Evolutionary conservation across 1,140 invertebrate species (phyloP), one percentile per base, ranked within the genome.

Genomic region (Bombus waltoni): DNA sequence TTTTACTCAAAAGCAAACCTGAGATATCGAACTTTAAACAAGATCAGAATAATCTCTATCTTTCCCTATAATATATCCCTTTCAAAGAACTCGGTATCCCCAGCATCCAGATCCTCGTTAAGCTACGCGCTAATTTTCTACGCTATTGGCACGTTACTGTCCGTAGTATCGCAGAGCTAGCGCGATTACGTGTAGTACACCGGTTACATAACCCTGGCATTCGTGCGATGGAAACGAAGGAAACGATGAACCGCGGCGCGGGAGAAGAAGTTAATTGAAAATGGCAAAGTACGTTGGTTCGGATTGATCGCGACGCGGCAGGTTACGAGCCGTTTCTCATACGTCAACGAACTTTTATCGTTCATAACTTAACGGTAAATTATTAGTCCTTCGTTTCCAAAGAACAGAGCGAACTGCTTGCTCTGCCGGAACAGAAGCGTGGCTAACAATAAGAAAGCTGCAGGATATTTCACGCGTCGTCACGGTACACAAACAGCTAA

Each of bases 281-380:
- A 75, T 74, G 18, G 65, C 62, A 57, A 35, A 32, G 47, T 66
- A 32, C 59, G 38, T 71, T 40, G n/a, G 47, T 38, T 15, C 11
- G 75, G 35, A 71, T 78, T n/a, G 62, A 83, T 77, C 53, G 1
- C 62, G 57, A 40, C 25, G 15, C 15, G 13, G 42, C 11, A n/a
- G 4, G 35, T 68, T 59, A 83, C 65, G 62, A 83, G 13, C 65
- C 47, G 66, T 68, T 78, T 47, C 59, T 35, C 42, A 0, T n/a
- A 28, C 75, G 65, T 84, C 82, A 70, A 84, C 82, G 82, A 84
- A 84, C 82, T 70, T 59, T n/a, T 28, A 78, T 57, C 81, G 65
- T 71, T 47, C 75, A 79, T 47, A 57, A 75, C 78, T 83, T 83
- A 78, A 75, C 82, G 75, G 65, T 71, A 84, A 84, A 84, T 84